Conservation (phyloP, 2,888 invertebrate species). For the Autographa pulchrina region DNA sequence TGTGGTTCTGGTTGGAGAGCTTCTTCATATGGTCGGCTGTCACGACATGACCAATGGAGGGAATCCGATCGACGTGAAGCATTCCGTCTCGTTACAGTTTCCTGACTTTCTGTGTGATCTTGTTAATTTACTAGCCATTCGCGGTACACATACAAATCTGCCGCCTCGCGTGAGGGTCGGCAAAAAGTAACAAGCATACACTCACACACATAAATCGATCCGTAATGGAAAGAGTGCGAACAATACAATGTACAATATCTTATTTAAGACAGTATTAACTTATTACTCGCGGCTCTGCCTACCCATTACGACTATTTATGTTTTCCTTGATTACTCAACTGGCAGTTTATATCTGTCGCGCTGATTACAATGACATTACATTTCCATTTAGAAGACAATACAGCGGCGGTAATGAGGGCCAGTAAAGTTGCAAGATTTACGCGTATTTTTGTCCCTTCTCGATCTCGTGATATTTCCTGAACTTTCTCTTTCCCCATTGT, state of each 20-base stretch:
- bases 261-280: constrained; percentile 42
- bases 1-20: constrained; percentile 39
- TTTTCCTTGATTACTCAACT: constrained; percentile 47
- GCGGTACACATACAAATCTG: constrained; percentile 27
- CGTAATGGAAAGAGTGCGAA: constrained; percentile 48
- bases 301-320: constrained; percentile 51
- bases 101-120: constrained; percentile 64
- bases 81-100: constrained; percentile 67
- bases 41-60: constrained; percentile 61
- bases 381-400: constrained; percentile 63
- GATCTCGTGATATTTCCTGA: constrained; percentile 75
- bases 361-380: constrained; percentile 50
- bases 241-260: constrained; percentile 29
- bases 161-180: constrained; percentile 24
- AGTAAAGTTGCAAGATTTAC: constrained; percentile 61
- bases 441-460: constrained; percentile 71
- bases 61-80: constrained; percentile 55
- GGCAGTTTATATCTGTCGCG: constrained; percentile 44
- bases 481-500: constrained; percentile 87
- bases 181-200: constrained; percentile 10
- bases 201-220: constrained; percentile 3
- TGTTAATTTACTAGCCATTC: constrained; percentile 38
- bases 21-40: constrained; percentile 57
- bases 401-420: constrained; percentile 52
- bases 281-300: constrained; percentile 23